phyloP scores from a whole-genome alignment of 1,140 invertebrate species.

The Platyura marginata region DNA sequence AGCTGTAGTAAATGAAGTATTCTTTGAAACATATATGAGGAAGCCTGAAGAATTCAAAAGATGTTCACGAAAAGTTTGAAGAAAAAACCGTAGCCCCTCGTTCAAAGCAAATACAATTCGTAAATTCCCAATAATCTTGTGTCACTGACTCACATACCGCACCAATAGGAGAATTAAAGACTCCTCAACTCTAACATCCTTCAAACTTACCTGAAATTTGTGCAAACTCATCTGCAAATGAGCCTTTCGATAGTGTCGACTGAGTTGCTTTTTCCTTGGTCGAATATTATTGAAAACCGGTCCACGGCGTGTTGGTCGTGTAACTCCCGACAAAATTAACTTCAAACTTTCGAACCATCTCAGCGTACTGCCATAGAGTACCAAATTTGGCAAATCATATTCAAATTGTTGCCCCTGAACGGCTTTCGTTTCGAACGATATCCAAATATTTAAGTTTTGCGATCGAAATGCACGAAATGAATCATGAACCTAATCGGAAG shows the following conservation, averaged over 20 bases:
- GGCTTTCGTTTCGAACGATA: slow-evolving; percentile 76
- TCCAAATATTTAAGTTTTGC: slow-evolving; percentile 73
- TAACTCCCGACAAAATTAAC: slow-evolving; percentile 87
- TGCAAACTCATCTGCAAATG: slow-evolving; percentile 72
- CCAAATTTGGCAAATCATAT: slow-evolving; percentile 51
- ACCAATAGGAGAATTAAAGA: too few species aligned
- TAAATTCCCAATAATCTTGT: too few species aligned
- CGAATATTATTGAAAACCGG: slow-evolving; percentile 67
- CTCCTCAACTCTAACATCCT: too few species aligned
- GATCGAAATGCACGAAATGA: slow-evolving; percentile 86
- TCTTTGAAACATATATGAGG: too few species aligned
- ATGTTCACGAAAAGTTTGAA: too few species aligned
- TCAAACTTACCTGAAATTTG: slow-evolving; percentile 80
- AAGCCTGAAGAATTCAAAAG: too few species aligned
- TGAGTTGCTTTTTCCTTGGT: slow-evolving; percentile 75
- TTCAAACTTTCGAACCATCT: slow-evolving; percentile 92
- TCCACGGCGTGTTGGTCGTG: slow-evolving; percentile 81
- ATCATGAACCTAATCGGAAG: slow-evolving; percentile 43
- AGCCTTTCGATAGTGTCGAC: slow-evolving; percentile 80
- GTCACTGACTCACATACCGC: too few species aligned
- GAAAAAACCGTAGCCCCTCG: too few species aligned
- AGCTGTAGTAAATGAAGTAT: too few species aligned
- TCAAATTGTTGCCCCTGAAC: slow-evolving; percentile 33
- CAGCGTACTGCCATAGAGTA: slow-evolving; percentile 82
- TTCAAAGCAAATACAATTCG: too few species aligned